A percentile compares a stretch with the other conserved stretches of the same genome.
Conservation (phyloP, 1,140 invertebrate species). For the Littorina saxatilis region DNA sequence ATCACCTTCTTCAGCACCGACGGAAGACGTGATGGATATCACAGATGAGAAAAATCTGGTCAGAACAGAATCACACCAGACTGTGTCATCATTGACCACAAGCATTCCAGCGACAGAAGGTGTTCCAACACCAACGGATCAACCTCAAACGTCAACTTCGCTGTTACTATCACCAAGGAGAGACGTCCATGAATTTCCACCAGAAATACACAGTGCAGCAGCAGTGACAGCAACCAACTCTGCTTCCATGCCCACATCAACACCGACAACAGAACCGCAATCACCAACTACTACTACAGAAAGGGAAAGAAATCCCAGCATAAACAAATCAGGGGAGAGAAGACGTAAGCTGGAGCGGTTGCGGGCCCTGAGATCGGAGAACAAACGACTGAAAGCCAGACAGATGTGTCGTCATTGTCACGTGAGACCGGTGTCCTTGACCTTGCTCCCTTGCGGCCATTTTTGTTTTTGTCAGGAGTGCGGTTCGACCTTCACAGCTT, state of each 20-base stretch:
- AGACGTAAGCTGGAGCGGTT: not conserved
- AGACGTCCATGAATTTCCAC: too few species aligned
- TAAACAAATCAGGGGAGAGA: not conserved
- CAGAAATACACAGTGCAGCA: too few species aligned
- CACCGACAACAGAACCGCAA: not conserved
- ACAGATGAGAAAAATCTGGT: too few species aligned
- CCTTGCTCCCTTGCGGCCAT: constrained; percentile 32
- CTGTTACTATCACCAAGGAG: too few species aligned
- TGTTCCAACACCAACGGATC: too few species aligned
- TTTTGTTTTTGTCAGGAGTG: constrained; percentile 16
- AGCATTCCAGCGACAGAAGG: too few species aligned
- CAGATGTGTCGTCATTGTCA: constrained; percentile 16
- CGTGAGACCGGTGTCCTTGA: not conserved
- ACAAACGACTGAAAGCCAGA: constrained; percentile 11
- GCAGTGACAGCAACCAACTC: not conserved
- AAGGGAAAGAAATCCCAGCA: not conserved
- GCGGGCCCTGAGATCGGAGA: constrained; percentile 13
- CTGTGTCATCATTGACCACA: too few species aligned
- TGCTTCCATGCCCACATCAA: not conserved
- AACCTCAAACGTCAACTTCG: too few species aligned
- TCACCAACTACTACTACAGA: not conserved
- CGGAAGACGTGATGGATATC: too few species aligned
- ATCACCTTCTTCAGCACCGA: too few species aligned
- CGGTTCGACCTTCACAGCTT: not conserved
- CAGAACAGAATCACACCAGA: too few species aligned